Percentiles rank a stretch among this genome's conserved stretches.
phyloP scores from a whole-genome alignment of 2,888 invertebrate species.

The Syrista parreyssii region DNA sequence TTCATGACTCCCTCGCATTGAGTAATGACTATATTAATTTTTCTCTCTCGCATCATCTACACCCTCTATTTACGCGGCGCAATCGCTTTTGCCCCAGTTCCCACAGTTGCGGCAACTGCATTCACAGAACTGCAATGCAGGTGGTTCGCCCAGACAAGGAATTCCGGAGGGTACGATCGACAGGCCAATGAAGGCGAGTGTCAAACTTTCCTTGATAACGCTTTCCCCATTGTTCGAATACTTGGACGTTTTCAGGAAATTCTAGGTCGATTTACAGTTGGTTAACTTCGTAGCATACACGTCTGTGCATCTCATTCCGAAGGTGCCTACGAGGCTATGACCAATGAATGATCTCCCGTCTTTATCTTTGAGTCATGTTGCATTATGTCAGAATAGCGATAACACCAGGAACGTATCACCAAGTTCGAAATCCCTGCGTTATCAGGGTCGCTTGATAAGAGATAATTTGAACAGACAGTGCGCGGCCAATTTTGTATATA shows the following conservation, averaged over 20 bases:
- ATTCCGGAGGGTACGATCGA: neutral
- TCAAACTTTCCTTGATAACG: neutral
- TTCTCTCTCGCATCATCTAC: neutral
- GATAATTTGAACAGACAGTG: too few species aligned
- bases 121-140: neutral
- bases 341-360: neutral
- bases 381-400: neutral
- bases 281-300: neutral
- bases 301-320: neutral
- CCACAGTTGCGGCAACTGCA: conserved; percentile 8
- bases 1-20: neutral
- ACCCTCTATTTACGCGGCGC: neutral
- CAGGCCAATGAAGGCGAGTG: neutral
- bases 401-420: neutral
- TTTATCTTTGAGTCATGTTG: neutral
- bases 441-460: too few species aligned
- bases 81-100: conserved; percentile 8
- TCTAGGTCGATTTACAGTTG: neutral
- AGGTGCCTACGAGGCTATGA: neutral
- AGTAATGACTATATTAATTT: neutral
- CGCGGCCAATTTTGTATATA: too few species aligned
- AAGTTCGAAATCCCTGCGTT: neutral
- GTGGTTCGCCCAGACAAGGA: neutral
- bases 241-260: neutral
- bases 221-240: neutral